Evolutionary conservation across 2,113 vertebrate genomes (phyloP).

Genomic region (Meles meles): DNA sequence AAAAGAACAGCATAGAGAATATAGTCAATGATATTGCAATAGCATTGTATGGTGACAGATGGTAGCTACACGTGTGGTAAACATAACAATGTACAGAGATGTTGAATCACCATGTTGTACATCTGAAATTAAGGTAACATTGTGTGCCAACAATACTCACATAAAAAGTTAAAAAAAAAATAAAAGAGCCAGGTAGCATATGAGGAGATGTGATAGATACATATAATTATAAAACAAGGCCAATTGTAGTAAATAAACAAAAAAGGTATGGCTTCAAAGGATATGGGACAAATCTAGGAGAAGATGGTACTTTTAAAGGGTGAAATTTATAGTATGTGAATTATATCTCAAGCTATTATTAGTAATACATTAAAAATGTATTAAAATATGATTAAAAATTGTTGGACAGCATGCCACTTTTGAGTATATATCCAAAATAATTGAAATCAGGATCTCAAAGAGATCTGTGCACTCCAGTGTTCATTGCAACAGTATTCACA

Average conservation of each 20-base stretch:
- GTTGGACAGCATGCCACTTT: not conserved
- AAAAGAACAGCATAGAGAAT: not conserved
- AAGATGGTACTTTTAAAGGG: not conserved
- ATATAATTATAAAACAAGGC: not conserved
- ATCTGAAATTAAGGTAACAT: not conserved
- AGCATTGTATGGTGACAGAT: not conserved
- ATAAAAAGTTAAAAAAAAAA: not conserved
- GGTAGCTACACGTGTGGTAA: not conserved
- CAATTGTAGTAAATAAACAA: not conserved
- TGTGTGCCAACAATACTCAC: not conserved
- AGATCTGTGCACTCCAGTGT: not conserved
- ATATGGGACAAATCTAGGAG: not conserved
- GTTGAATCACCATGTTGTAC: not conserved
- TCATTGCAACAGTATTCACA: not conserved
- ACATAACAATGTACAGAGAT: not conserved
- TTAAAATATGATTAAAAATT: not conserved
- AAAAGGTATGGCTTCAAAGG: not conserved
- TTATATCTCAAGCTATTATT: not conserved
- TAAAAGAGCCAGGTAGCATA: not conserved
- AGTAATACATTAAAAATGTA: not conserved
- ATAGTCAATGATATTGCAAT: not conserved
- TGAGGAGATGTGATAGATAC: not conserved
- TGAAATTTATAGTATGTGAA: not conserved
- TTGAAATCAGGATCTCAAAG: not conserved
- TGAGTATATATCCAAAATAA: not conserved